phyloP scores from a whole-genome alignment of 1,140 invertebrate species.

The Papilio helenus region DNA sequence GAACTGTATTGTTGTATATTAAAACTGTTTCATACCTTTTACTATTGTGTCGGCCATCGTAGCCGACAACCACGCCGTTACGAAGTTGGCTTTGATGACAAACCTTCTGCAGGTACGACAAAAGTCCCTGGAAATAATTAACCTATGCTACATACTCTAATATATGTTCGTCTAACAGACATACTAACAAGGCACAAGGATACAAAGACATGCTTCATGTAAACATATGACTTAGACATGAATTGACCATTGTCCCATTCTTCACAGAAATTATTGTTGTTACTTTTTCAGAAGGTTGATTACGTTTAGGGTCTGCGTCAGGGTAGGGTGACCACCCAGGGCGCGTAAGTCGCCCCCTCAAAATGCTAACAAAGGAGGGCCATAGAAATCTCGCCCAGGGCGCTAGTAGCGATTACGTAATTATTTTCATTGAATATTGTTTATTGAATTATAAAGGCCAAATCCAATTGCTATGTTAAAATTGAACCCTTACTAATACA shows the following conservation, averaged over 20 bases:
- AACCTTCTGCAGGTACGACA: slow-evolving; percentile 88
- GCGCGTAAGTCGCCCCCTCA: too few relatives aligned
- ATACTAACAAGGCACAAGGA: background rate
- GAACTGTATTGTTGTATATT: too few relatives aligned
- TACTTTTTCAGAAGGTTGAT: background rate
- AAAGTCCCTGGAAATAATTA: slow-evolving; percentile 86
- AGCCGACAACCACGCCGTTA: slow-evolving; percentile 95
- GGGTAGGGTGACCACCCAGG: too few relatives aligned
- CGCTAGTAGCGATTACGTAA: too few relatives aligned
- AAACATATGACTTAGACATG: background rate
- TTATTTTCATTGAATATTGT: too few relatives aligned
- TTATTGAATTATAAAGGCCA: too few relatives aligned
- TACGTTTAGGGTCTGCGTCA: too few relatives aligned
- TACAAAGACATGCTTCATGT: background rate
- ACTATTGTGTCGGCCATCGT: slow-evolving; percentile 97
- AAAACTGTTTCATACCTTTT: slow-evolving; percentile 85
- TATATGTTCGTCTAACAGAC: background rate
- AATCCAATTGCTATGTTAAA: too few relatives aligned
- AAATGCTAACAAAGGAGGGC: too few relatives aligned
- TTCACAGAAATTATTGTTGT: background rate
- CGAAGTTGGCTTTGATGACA: slow-evolving; percentile 80
- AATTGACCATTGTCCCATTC: background rate
- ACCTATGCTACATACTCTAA: background rate
- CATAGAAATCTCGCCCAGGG: too few relatives aligned
- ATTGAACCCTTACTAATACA: background rate